Evolutionary conservation across 2,113 vertebrate genomes (phyloP), one percentile per base, ranked within the genome.

Genomic region (Corythoichthys intestinalis): DNA sequence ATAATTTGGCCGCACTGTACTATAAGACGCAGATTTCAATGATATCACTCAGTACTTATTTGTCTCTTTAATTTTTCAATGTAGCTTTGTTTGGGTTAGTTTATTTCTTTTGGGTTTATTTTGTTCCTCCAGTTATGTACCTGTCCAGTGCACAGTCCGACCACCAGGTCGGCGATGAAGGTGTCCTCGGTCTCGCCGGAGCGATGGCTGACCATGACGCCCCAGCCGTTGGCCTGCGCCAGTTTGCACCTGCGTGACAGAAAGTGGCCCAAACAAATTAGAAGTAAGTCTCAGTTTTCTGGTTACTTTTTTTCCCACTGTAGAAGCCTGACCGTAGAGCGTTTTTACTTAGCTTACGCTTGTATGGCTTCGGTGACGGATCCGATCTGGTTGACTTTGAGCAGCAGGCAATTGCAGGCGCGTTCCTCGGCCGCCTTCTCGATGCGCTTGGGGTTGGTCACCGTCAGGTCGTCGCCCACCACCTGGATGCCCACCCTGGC

Each of bases 321-420:
- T 6, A 41, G 39, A 41, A 41, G 6, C 39, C 39, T 41, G 39
- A 41, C 4, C 1, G 4, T 41, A 6, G 39, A 41, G 39, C 6
- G 6, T 44, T 44, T 11, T 38, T 12, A 17, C n/a, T 17, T 4
- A 35, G 73, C 93, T 89, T 89, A 98, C 96, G 94, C 96, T 83
- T 97, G 96, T 56, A 98, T 96, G 88, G 95, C 95, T 83, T 98
- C 96, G 0, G 94, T 96, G 81, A 98, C 94, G 0, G 95, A 93
- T 73, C 96, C 96, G 2, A 98, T 98, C 92, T 98, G 96, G 91
- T 97, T 98, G 89, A 96, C 95, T 87, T 97, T 97, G 79, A 98
- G 94, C 76, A 97, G 91, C 71, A 98, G 91, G 70, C 96, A 97
- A 89, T 98, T 98, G 88, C 96, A 98, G 77, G 96, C 95, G 77